Percentiles rank a stretch among this genome's conserved stretches.
Evolutionary conservation across 2,888 invertebrate genomes (phyloP).

Genomic region (Mythimna vitellina): DNA sequence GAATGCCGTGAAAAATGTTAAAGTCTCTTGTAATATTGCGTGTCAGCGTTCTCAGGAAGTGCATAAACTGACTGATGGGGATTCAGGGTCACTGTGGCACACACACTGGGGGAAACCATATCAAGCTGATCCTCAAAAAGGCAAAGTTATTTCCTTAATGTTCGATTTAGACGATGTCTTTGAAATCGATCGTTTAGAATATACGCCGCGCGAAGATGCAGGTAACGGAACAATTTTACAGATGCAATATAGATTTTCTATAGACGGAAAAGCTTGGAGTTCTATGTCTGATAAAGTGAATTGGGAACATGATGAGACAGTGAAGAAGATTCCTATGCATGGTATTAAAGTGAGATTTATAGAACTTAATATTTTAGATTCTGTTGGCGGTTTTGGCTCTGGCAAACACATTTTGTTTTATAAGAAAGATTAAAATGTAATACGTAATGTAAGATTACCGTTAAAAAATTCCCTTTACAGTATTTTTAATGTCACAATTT

Average conservation of each 20-base stretch:
- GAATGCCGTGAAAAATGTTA: conserved; percentile 71
- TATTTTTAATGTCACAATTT: conserved; percentile 9
- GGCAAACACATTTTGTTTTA: conserved; percentile 75
- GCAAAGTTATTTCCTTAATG: conserved; percentile 68
- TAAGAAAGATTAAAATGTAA: conserved; percentile 62
- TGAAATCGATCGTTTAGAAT: conserved; percentile 77
- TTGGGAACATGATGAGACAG: conserved; percentile 70
- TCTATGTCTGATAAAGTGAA: conserved; percentile 66
- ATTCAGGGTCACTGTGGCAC: conserved; percentile 73
- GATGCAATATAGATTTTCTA: conserved; percentile 75
- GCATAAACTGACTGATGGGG: conserved; percentile 70
- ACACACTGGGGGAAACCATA: conserved; percentile 72
- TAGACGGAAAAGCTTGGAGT: conserved; percentile 75
- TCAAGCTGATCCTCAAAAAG: conserved; percentile 63
- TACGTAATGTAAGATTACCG: neutral
- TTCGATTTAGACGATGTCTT: conserved; percentile 73
- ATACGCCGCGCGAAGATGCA: conserved; percentile 78
- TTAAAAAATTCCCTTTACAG: neutral
- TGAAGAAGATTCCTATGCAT: conserved; percentile 73
- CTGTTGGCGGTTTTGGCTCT: conserved; percentile 80
- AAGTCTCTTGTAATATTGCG: conserved; percentile 73
- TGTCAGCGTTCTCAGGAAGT: conserved; percentile 74
- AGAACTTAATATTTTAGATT: conserved; percentile 74
- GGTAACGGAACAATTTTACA: conserved; percentile 81
- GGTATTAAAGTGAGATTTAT: conserved; percentile 74